A percentile compares a stretch with the other conserved stretches of the same genome.
Conservation (phyloP, 2,888 invertebrate genomes). For the Girardia tigrina region DNA sequence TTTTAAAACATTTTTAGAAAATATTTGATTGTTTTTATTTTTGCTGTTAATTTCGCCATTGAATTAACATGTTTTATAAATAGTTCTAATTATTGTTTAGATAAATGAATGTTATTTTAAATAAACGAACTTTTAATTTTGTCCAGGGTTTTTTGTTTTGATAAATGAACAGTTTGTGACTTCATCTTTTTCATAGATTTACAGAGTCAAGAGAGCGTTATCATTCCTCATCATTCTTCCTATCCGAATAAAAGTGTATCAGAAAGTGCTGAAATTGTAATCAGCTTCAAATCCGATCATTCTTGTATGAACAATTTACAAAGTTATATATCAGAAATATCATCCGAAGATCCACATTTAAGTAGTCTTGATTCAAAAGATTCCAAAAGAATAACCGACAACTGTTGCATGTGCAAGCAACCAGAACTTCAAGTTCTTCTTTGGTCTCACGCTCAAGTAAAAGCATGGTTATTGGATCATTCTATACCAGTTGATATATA, state of each 20-base stretch:
- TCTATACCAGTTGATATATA: background rate
- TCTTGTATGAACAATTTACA: background rate
- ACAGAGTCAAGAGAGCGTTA: background rate
- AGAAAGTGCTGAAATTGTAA: background rate
- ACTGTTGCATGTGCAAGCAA: background rate
- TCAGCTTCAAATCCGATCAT: slow-evolving; percentile 13
- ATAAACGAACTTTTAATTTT: too few relatives aligned
- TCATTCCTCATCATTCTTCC: background rate
- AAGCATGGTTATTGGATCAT: background rate
- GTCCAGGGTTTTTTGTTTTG: too few relatives aligned
- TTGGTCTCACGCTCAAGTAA: background rate
- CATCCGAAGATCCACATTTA: background rate
- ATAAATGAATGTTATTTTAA: too few relatives aligned
- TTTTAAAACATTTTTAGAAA: too few relatives aligned
- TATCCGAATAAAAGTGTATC: background rate
- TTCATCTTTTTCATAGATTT: too few relatives aligned
- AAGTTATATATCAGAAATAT: background rate
- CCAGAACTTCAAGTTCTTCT: slow-evolving; percentile 10
- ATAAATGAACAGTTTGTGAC: too few relatives aligned
- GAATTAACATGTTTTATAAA: too few relatives aligned
- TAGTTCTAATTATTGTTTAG: too few relatives aligned
- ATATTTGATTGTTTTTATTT: too few relatives aligned
- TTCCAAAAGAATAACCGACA: background rate
- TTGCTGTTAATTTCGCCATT: too few relatives aligned
- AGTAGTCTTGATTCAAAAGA: background rate